phyloP scores from a whole-genome alignment of 2,113 vertebrate species.

The Tetrax tetrax region DNA sequence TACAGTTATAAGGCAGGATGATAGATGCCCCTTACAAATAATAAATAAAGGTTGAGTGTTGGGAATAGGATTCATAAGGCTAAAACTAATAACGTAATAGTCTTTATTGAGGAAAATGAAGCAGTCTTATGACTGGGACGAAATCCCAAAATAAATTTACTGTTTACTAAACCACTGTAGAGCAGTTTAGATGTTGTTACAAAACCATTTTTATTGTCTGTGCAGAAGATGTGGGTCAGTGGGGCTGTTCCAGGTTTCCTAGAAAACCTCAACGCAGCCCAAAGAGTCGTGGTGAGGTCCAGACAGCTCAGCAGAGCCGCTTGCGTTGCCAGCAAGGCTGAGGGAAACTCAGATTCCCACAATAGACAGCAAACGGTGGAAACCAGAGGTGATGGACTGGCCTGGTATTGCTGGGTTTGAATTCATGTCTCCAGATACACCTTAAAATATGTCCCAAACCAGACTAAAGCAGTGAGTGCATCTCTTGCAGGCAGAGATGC shows the following conservation, averaged over 20 bases:
- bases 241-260: neutral
- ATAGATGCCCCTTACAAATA: constrained; percentile 52
- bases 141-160: constrained; percentile 17
- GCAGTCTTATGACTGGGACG: neutral
- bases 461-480: neutral
- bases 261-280: neutral
- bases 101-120: constrained; percentile 16
- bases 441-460: neutral
- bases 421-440: neutral
- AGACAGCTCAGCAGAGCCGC: neutral
- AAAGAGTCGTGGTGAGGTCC: neutral
- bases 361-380: fast-evolving
- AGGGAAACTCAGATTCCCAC: neutral
- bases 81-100: neutral
- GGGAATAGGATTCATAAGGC: constrained; percentile 38
- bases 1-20: constrained; percentile 57
- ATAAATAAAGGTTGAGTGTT: constrained; percentile 64
- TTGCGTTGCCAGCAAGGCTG: neutral
- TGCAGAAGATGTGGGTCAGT: neutral
- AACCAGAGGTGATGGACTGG: fast-evolving
- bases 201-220: neutral
- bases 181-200: neutral
- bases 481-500: neutral
- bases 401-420: neutral
- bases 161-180: neutral